Conservation (phyloP, 2,797 vertebrate species). For the Syngnathus rostellatus region DNA sequence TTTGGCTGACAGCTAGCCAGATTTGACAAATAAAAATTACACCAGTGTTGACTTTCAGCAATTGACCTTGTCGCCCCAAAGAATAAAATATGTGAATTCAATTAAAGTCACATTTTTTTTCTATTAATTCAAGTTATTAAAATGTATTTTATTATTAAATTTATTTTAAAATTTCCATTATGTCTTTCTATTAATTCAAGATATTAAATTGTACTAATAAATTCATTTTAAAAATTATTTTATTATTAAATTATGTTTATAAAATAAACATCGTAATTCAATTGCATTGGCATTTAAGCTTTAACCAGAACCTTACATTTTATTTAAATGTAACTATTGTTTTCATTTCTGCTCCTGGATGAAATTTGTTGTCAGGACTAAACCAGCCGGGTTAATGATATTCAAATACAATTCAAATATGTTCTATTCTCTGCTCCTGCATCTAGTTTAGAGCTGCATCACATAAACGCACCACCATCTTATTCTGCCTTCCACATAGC, state of each 20-base stretch:
- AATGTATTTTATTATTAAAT: too few species aligned
- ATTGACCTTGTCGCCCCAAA: conserved; percentile 3
- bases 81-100: neutral
- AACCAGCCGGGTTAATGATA: neutral
- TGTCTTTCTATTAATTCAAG: too few species aligned
- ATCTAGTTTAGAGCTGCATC: neutral
- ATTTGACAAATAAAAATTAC: neutral
- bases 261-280: neutral
- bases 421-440: conserved; percentile 9
- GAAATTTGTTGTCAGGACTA: neutral
- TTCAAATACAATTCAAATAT: conserved; percentile 1
- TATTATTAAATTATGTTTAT: too few species aligned
- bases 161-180: too few species aligned
- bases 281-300: neutral
- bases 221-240: too few species aligned
- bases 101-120: neutral
- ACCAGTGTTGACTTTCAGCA: neutral
- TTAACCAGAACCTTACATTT: neutral
- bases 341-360: neutral
- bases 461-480: conserved; percentile 2
- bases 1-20: neutral
- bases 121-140: too few species aligned
- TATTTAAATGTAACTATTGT: neutral
- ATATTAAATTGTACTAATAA: too few species aligned
- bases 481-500: neutral